Conservation (phyloP, 2,888 invertebrate species). For the Microplitis deprimator region DNA sequence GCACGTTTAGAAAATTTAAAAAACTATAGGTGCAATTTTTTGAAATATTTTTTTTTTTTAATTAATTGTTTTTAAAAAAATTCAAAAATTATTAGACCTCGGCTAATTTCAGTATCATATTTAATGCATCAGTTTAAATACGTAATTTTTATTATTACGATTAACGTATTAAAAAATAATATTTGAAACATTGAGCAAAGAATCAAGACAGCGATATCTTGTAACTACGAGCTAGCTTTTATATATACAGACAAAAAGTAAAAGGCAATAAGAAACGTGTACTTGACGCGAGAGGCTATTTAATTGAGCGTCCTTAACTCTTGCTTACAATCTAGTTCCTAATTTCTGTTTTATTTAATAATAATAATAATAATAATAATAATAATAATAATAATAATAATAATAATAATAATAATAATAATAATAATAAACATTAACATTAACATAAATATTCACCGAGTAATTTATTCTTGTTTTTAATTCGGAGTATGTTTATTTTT, state of each 20-base stretch:
- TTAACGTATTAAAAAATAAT: no score
- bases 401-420: background rate
- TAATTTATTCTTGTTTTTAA: background rate
- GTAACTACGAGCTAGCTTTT: background rate
- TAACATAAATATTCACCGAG: background rate
- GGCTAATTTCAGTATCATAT: no score
- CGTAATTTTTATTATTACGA: no score
- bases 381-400: background rate
- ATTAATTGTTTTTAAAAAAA: no score
- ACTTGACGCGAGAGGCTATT: background rate
- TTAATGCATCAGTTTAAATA: no score
- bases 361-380: background rate
- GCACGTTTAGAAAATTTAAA: no score
- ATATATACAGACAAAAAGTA: background rate
- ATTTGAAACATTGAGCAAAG: background rate
- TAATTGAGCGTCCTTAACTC: slow-evolving; percentile 1
- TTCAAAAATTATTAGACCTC: no score
- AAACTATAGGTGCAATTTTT: no score
- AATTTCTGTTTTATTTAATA: background rate
- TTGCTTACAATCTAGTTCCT: background rate
- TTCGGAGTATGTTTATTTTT: background rate
- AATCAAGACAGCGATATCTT: background rate
- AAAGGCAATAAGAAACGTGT: background rate
- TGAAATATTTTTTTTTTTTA: no score
- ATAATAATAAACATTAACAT: background rate